These are phyloP conservation scores for Perodicticus potto DNA, from an alignment of 2,797 vertebrate species.

Conservation along the genomic window DNA sequence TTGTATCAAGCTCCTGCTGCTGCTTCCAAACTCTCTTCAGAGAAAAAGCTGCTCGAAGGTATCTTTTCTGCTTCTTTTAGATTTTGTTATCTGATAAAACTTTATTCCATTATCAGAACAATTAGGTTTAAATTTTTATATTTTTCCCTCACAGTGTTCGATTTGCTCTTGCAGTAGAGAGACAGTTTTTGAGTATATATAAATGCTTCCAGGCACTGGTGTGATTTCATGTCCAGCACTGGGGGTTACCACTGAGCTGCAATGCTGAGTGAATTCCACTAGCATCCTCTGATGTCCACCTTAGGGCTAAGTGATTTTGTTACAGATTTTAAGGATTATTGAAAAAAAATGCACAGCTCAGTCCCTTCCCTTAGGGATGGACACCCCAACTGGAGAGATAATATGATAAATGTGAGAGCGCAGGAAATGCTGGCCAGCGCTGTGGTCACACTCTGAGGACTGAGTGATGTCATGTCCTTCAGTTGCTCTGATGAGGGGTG, in stretches of 20 bases:
- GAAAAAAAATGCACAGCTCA: constrained; percentile 29
- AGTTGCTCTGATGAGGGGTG: background rate
- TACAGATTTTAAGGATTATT: constrained; percentile 15
- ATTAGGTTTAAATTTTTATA: constrained; percentile 66
- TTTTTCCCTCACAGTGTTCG: constrained; percentile 44
- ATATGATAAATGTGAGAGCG: background rate
- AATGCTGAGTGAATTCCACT: background rate
- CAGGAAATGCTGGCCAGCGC: background rate
- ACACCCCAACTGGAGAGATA: background rate
- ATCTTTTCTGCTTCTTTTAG: constrained; percentile 70
- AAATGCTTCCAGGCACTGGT: constrained; percentile 42
- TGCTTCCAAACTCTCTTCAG: constrained; percentile 88
- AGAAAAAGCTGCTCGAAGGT: constrained; percentile 95
- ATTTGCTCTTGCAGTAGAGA: constrained; percentile 58
- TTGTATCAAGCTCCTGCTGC: constrained; percentile 92
- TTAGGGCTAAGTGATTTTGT: background rate
- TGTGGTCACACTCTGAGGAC: background rate
- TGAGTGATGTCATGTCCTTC: background rate
- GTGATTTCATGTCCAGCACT: constrained; percentile 7
- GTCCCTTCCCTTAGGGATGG: background rate
- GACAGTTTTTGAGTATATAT: constrained; percentile 47
- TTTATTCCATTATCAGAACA: constrained; percentile 64
- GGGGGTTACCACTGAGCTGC: background rate
- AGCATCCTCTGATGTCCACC: background rate
- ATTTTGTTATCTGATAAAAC: constrained; percentile 35